Evolutionary conservation across 2,113 vertebrate species (phyloP), one percentile per base, ranked within the genome.

Genomic region (Campylomormyrus numenius): DNA sequence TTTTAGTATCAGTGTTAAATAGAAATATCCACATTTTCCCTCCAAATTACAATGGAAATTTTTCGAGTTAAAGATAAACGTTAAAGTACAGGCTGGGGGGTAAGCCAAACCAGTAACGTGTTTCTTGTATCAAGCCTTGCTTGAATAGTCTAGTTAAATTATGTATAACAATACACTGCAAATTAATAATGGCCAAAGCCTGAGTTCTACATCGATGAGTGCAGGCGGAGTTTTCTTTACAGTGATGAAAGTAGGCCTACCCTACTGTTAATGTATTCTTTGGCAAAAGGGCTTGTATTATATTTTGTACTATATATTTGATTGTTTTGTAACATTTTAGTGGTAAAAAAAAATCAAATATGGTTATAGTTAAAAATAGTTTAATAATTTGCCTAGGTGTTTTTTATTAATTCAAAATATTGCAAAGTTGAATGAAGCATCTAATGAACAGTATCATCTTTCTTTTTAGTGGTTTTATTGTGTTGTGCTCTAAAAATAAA

Each of bases 101-200:
- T 35, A 42, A 80, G 5, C 35, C 35, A 80, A 80, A 42, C 31
- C 15, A 19, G 74, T 6, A 80, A 86, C 46, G 24, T 13, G 24
- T 48, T 86, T 13, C 45, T 86, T 86, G 21, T 13, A 50, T 27
- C 46, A 27, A 86, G 6, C 24, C 3, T 31, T 24, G 27, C 42
- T 50, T 48, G 46, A 48, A 86, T 86, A 86, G 45, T 50, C n/a
- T 50, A 50, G 84, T 86, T 86, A 86, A 86, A 86, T n/a, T 50
- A 19, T 86, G 45, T 86, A 48, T 86, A 24, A 86, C 46, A 13
- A 86, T 8, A 50, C 45, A 86, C 84, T 86, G 48, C 19, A 50
- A 50, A 48, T 86, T 48, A 86, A 86, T 50, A 50, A 86, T 49
- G 84, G 46, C n/a, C 49, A 50, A 27, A 86, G 62, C 62, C n/a